Conservation (phyloP, 2,797 vertebrate species). For the Mastacembelus armatus region DNA sequence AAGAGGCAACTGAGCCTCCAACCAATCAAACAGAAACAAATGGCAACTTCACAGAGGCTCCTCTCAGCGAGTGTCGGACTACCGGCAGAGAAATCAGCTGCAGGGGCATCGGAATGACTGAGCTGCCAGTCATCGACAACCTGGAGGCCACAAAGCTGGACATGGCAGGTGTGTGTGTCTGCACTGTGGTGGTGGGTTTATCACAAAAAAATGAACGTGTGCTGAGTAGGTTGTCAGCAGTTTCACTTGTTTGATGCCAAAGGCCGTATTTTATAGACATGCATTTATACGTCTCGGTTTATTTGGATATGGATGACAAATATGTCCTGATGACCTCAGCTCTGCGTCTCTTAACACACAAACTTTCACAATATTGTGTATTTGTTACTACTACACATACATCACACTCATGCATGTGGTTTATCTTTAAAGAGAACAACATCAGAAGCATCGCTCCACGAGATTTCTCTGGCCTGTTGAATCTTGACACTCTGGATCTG, state of each 20-base stretch:
- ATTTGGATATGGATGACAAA: too few species aligned
- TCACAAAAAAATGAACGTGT: not conserved
- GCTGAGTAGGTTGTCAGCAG: not conserved
- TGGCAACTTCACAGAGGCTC: constrained; percentile 59
- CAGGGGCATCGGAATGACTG: constrained; percentile 77
- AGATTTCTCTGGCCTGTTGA: constrained; percentile 79
- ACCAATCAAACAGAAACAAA: constrained; percentile 67
- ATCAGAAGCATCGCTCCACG: constrained; percentile 72
- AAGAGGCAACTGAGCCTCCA: constrained; percentile 69
- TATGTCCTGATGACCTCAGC: constrained; percentile 2
- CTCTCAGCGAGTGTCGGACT: constrained; percentile 78
- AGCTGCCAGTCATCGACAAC: constrained; percentile 81
- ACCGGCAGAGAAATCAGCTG: constrained; percentile 78
- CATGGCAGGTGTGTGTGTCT: constrained; percentile 79
- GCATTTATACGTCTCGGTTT: too few species aligned
- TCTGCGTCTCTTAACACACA: not conserved
- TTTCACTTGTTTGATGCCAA: not conserved
- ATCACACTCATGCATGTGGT: constrained; percentile 5
- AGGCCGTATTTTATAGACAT: not conserved
- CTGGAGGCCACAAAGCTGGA: constrained; percentile 80
- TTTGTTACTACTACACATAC: not conserved
- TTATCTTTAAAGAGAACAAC: constrained; percentile 81
- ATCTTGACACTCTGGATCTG: constrained; percentile 85
- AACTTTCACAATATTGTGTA: not conserved
- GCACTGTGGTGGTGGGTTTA: not conserved